Evolutionary conservation across 2,888 invertebrate species (phyloP).

Genomic region (Dryocosmus kuriphilus): DNA sequence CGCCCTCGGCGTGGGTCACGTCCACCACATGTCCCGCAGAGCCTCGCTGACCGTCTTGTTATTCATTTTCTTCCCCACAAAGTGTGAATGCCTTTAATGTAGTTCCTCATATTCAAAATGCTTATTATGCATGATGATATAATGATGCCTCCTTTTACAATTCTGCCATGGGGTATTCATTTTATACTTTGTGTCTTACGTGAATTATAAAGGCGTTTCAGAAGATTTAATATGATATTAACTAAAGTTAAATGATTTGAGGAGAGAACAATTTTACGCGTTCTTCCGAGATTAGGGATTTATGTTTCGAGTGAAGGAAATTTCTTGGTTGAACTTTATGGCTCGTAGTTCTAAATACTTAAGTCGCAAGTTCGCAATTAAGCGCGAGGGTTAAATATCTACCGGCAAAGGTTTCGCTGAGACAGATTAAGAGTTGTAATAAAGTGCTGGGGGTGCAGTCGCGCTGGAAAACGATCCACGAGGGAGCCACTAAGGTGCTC

Average conservation of each 20-base stretch:
- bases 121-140: conserved; percentile 23
- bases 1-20: conserved; percentile 61
- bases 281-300: background rate
- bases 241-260: background rate
- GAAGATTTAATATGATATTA: background rate
- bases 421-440: conserved; percentile 76
- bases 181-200: background rate
- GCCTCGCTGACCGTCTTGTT: conserved; percentile 26
- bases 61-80: conserved; percentile 29
- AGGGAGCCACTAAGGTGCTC: conserved; percentile 76
- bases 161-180: background rate
- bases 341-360: conserved; percentile 36
- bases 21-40: conserved; percentile 68
- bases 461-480: conserved; percentile 75
- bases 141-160: conserved; percentile 9
- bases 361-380: conserved; percentile 53
- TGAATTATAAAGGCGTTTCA: background rate
- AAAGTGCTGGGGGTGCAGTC: conserved; percentile 73
- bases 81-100: conserved; percentile 34
- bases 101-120: conserved; percentile 24
- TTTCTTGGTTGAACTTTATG: background rate
- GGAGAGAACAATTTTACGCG: background rate
- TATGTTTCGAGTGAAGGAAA: background rate
- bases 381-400: conserved; percentile 67
- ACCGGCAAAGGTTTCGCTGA: conserved; percentile 60